phyloP scores from a whole-genome alignment of 2,888 invertebrate genomes.

The Dryadula phaetusa region DNA sequence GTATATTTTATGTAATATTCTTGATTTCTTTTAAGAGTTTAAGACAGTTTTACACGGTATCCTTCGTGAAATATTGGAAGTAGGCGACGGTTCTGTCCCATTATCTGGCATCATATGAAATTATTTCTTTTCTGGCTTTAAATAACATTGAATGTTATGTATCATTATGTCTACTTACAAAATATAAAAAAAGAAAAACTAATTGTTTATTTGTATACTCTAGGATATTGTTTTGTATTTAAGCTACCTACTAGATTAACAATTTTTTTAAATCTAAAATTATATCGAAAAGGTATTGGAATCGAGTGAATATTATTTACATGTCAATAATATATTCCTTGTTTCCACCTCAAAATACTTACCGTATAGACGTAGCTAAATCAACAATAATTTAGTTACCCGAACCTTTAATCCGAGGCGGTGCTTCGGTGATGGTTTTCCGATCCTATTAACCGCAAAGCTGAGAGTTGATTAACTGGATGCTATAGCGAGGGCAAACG shows the following conservation, averaged over 20 bases:
- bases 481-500: slow-evolving; percentile 23
- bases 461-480: slow-evolving; percentile 41
- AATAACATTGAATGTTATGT: too few species aligned
- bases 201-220: too few species aligned
- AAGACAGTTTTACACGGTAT: not conserved
- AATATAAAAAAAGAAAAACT: too few species aligned
- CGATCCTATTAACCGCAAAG: slow-evolving; percentile 43
- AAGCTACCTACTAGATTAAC: too few species aligned
- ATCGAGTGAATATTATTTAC: not conserved
- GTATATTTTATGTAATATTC: not conserved
- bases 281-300: not conserved
- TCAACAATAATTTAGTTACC: slow-evolving; percentile 46
- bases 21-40: not conserved
- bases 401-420: slow-evolving; percentile 43
- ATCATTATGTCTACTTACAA: too few species aligned
- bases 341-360: slow-evolving; percentile 12
- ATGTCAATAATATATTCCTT: not conserved
- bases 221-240: too few species aligned
- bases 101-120: too few species aligned
- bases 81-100: not conserved
- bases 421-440: slow-evolving; percentile 43
- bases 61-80: not conserved
- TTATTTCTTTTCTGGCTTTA: too few species aligned
- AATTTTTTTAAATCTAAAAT: too few species aligned
- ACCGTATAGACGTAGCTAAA: slow-evolving; percentile 45